Base-by-base conservation (phyloP, 2,888 invertebrate genomes). In the Drosophila meridiana region DNA sequence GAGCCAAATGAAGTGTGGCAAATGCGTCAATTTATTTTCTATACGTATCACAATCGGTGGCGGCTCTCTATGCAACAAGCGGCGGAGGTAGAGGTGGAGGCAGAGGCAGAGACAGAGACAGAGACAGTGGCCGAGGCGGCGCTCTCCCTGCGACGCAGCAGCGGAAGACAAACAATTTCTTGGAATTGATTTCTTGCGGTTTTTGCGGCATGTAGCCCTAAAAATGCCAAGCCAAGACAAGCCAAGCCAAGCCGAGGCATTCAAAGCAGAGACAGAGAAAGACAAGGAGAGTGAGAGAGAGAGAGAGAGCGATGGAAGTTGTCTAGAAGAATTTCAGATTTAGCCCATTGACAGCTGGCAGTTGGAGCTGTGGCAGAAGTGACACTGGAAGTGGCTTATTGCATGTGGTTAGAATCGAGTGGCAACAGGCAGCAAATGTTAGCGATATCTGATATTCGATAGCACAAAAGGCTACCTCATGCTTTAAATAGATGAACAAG, bases 151-250 rank as follows among this genome's bases (percentile, higher is more conserved):
- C 45, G 60, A 43, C 50, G 84, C 74, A 50, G 83, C 89, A 89
- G 89, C 85, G 80, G 90, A 89, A 89, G 88, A 82, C 82, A 87
- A 76, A 87, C 86, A 87, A 87, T 80, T 87, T 89, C 91, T 85
- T 78, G 91, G 90, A 91, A 91, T 90, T 91, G 89, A 91, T 84
- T 91, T 88, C 89, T 83, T 90, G 83, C 62, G 90, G 87, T 88
- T 86, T 90, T 78, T 83, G 82, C 65, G 88, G 78, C 75, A 34
- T 67, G 85, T 85, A 85, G 85, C 90, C 90, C 90, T 85, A 85
- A 85, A 89, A 85, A 87, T 85, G 85, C 89, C 60, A 61, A 52
- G 68, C 66, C 60, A 42, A 59, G 63, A 13, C 47, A 20, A 20
- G 85, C 89, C 60, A 61, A 52, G 68, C 66, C 60, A 42, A 59